These are phyloP conservation scores for Ichneumoninae sp. DNA, from an alignment of 2,888 invertebrate genomes.

Conservation along the genomic window DNA sequence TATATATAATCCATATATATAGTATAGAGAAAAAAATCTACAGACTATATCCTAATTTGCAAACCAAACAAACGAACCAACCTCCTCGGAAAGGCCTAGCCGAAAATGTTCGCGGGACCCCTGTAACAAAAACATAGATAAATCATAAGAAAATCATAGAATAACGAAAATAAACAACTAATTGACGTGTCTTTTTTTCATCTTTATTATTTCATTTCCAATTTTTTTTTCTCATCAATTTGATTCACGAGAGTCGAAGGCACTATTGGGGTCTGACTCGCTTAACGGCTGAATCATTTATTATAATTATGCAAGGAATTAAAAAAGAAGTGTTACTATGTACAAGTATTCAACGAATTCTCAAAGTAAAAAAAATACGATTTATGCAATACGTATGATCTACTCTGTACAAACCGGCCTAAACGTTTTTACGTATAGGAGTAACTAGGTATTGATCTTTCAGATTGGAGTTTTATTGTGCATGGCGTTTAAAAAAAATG, in stretches of 20 bases:
- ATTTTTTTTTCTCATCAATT: neutral
- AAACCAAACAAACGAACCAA: slow-evolving; percentile 83
- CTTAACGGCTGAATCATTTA: neutral
- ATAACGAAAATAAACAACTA: slow-evolving; percentile 77
- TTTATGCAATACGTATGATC: slow-evolving; percentile 6
- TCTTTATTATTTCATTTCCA: neutral
- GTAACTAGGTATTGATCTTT: too few relatives aligned
- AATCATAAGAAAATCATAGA: slow-evolving; percentile 83
- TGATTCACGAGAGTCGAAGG: neutral
- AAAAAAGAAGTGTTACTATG: slow-evolving; percentile 30
- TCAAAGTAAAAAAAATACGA: slow-evolving; percentile 2
- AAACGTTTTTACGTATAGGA: neutral
- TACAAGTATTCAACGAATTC: slow-evolving; percentile 9
- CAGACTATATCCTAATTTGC: slow-evolving; percentile 82
- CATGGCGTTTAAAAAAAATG: too few relatives aligned
- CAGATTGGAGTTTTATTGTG: too few relatives aligned
- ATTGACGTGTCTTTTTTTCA: slow-evolving; percentile 44
- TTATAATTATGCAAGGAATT: neutral
- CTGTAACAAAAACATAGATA: slow-evolving; percentile 84
- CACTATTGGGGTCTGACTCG: slow-evolving; percentile 4
- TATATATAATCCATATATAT: slow-evolving; percentile 63
- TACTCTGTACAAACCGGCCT: neutral
- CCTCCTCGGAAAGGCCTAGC: slow-evolving; percentile 84
- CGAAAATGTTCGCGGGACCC: slow-evolving; percentile 83
- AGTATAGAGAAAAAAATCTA: slow-evolving; percentile 79